Evolutionary conservation across 2,888 invertebrate genomes (phyloP).

Genomic region (Hylaea fasciaria): DNA sequence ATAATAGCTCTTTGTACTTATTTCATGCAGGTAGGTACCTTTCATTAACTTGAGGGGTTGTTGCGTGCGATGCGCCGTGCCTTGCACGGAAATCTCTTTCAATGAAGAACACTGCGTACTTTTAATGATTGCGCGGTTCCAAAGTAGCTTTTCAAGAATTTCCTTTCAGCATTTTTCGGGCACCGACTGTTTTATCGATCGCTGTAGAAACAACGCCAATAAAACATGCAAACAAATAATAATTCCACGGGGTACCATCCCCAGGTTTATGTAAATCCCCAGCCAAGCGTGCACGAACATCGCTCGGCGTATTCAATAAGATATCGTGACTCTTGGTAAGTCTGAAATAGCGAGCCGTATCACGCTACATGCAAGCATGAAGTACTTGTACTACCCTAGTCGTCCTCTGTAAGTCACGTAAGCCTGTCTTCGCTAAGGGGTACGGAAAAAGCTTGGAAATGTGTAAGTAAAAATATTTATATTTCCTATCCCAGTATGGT

Average conservation of each 20-base stretch:
- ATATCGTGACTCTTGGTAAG: constrained; percentile 76
- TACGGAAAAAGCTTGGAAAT: constrained; percentile 26
- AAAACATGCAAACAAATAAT: constrained; percentile 48
- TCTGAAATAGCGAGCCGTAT: constrained; percentile 70
- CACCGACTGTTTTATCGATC: constrained; percentile 37
- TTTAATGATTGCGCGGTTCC: constrained; percentile 18
- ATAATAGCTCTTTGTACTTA: constrained; percentile 28
- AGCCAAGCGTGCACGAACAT: constrained; percentile 46
- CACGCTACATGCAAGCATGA: constrained; percentile 72
- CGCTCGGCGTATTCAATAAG: constrained; percentile 51
- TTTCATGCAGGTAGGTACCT: constrained; percentile 42
- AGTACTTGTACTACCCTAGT: constrained; percentile 68
- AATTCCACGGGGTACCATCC: constrained; percentile 46
- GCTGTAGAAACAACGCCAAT: constrained; percentile 44
- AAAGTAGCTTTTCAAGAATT: constrained; percentile 27
- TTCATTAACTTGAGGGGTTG: constrained; percentile 37
- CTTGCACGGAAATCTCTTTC: constrained; percentile 61
- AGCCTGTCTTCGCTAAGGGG: constrained; percentile 55
- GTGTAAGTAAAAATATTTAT: constrained; percentile 57
- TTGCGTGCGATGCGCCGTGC: constrained; percentile 62
- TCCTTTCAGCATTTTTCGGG: constrained; percentile 31
- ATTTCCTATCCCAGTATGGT: constrained; percentile 5
- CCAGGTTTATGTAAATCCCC: constrained; percentile 59
- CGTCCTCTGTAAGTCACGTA: constrained; percentile 68
- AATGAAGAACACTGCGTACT: constrained; percentile 26